A percentile compares a stretch with the other conserved stretches of the same genome.
Evolutionary conservation across 2,888 invertebrate species (phyloP).

Genomic region (Coelinius sp.): DNA sequence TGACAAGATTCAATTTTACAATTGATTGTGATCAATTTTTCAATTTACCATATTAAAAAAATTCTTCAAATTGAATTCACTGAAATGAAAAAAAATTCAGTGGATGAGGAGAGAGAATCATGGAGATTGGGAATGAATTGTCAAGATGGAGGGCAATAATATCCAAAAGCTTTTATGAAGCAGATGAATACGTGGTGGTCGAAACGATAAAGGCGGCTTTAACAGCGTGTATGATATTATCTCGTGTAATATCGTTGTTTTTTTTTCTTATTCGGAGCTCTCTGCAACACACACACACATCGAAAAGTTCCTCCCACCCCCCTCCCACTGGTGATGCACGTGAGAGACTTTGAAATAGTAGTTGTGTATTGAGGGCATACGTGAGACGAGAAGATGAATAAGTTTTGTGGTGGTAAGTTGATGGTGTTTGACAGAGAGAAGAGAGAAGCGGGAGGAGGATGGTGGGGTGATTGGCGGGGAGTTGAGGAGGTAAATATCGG

Average conservation of each 20-base stretch:
- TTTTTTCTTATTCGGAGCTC: neutral
- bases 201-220: slow-evolving; percentile 53
- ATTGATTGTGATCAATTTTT: neutral
- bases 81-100: neutral
- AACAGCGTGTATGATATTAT: slow-evolving; percentile 58
- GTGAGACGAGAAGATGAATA: slow-evolving; percentile 13
- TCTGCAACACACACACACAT: slow-evolving; percentile 2
- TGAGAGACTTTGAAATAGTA: slow-evolving; percentile 7
- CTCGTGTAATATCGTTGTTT: slow-evolving; percentile 52
- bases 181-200: slow-evolving; percentile 46
- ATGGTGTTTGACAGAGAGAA: slow-evolving; percentile 3
- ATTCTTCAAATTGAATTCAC: neutral
- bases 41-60: neutral
- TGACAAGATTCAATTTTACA: neutral
- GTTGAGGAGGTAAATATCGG: slow-evolving; percentile 12
- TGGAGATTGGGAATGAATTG: neutral
- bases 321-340: neutral
- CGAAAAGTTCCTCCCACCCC: neutral
- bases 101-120: too few relatives aligned
- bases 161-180: neutral
- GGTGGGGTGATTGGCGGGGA: slow-evolving; percentile 13
- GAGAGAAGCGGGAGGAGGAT: neutral
- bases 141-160: slow-evolving; percentile 1
- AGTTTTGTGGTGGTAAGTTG: neutral
- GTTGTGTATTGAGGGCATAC: slow-evolving; percentile 14